Conservation (phyloP, 2,113 vertebrate genomes). For the Sceloporus tristichus region DNA sequence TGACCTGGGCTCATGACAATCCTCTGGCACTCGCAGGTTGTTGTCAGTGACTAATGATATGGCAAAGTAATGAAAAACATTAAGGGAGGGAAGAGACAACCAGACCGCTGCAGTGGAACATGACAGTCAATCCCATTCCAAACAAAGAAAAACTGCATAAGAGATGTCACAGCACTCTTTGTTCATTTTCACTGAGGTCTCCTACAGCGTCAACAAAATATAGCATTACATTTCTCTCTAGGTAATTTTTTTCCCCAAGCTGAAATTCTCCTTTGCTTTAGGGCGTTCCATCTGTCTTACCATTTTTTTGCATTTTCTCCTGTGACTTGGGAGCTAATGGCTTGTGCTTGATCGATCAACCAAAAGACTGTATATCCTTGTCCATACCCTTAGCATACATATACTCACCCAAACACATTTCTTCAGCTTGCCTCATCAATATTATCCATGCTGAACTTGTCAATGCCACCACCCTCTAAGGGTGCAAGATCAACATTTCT, state of each 20-base stretch:
- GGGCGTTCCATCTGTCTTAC: background rate
- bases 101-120: background rate
- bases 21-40: background rate
- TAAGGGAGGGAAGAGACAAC: background rate
- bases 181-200: background rate
- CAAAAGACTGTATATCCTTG: background rate
- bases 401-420: background rate
- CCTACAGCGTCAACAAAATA: background rate
- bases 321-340: background rate
- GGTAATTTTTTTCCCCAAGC: background rate
- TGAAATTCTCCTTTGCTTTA: background rate
- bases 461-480: background rate
- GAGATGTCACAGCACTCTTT: background rate
- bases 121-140: background rate
- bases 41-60: slow-evolving; percentile 51
- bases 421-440: background rate
- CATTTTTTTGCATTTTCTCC: background rate
- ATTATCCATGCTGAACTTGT: background rate
- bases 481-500: background rate
- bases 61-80: slow-evolving; percentile 23
- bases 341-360: background rate
- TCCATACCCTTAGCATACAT: accelerated
- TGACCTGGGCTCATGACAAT: slow-evolving; percentile 18
- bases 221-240: background rate
- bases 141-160: background rate